Evolutionary conservation across 2,797 vertebrate genomes (phyloP).

Genomic region (Channa striata): DNA sequence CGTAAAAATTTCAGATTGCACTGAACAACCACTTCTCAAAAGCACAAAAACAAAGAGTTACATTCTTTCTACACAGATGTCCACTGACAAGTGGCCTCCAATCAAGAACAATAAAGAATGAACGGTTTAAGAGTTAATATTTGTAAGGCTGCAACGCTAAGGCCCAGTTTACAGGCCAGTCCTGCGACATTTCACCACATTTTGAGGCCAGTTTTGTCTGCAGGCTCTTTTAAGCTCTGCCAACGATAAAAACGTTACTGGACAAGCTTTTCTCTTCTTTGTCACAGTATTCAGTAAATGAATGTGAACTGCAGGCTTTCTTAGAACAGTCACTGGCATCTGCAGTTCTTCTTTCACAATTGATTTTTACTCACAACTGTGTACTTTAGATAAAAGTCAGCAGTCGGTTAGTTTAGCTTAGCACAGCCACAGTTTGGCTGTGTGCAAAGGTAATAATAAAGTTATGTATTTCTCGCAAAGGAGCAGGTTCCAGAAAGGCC

Average conservation of each 20-base stretch:
- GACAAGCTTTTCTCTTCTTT: neutral
- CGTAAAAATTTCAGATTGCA: conserved; percentile 23
- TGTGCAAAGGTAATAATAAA: no score
- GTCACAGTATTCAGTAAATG: neutral
- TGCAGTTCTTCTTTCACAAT: neutral
- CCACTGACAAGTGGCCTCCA: neutral
- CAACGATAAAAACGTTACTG: neutral
- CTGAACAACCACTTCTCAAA: conserved; percentile 25
- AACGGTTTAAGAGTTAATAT: neutral
- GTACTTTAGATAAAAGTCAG: neutral
- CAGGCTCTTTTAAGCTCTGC: neutral
- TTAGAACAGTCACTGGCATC: neutral
- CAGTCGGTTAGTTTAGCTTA: neutral
- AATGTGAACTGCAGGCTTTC: neutral
- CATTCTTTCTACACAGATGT: neutral
- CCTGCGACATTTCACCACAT: neutral
- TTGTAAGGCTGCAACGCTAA: neutral
- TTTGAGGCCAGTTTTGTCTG: neutral
- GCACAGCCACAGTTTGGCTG: neutral
- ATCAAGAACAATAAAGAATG: neutral
- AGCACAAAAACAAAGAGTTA: neutral
- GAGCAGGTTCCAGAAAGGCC: no score
- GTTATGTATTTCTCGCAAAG: no score
- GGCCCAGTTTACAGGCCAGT: neutral
- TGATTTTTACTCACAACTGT: neutral